Evolutionary conservation across 2,113 vertebrate species (phyloP).

Genomic region (Porphyrio hochstetteri): DNA sequence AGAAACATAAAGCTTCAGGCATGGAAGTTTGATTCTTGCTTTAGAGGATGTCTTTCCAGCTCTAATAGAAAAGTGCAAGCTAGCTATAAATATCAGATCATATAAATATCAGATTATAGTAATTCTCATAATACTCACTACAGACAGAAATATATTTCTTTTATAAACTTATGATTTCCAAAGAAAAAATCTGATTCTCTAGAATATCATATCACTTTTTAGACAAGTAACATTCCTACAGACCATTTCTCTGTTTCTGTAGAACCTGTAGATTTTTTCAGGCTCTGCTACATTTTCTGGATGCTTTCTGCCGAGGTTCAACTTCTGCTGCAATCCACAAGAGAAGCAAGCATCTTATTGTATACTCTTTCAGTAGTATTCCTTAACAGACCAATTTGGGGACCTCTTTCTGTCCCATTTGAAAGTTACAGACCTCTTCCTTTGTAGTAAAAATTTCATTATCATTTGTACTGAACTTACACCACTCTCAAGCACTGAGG

Average conservation of each 20-base stretch:
- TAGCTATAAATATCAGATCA: background rate
- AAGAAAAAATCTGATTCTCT: background rate
- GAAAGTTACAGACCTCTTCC: background rate
- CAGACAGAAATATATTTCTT: background rate
- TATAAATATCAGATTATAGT: background rate
- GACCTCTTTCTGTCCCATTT: background rate
- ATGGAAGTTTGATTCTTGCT: background rate
- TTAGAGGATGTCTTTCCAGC: background rate
- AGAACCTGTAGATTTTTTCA: background rate
- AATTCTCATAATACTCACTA: background rate
- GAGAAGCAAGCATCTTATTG: background rate
- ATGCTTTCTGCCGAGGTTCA: background rate
- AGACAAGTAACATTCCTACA: background rate
- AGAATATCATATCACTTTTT: background rate
- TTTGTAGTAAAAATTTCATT: background rate
- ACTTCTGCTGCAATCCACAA: background rate
- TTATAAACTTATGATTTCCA: background rate
- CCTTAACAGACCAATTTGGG: background rate
- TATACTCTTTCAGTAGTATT: background rate
- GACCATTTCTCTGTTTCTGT: background rate
- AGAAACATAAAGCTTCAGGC: background rate
- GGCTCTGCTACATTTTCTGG: background rate
- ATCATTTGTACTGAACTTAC: background rate
- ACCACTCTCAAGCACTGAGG: background rate
- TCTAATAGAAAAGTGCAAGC: background rate